Percentiles rank a stretch among this genome's conserved stretches.
Conservation (phyloP, 2,888 invertebrate species). For the Galerucella calmariensis region DNA sequence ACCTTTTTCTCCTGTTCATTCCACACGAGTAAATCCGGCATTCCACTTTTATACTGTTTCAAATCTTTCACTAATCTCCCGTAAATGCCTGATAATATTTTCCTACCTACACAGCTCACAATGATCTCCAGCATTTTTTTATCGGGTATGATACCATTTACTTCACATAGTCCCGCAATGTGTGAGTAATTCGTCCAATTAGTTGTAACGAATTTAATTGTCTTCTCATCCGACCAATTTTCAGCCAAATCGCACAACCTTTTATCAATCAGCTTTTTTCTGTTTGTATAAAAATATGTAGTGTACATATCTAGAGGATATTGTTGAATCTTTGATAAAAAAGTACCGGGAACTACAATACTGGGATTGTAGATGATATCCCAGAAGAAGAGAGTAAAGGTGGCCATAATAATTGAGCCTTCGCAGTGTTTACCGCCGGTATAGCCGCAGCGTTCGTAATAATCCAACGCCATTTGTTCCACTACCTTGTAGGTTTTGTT, state of each 20-base stretch:
- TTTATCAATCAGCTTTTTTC: conserved; percentile 71
- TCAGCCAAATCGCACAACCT: conserved; percentile 64
- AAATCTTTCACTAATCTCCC: conserved; percentile 71
- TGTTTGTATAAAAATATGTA: conserved; percentile 74
- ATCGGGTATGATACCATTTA: conserved; percentile 41
- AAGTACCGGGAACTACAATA: conserved; percentile 67
- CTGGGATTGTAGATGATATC: conserved; percentile 75
- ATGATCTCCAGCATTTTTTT: conserved; percentile 63
- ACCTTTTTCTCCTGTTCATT: conserved; percentile 69
- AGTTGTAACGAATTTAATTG: conserved; percentile 55
- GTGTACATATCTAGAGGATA: conserved; percentile 80
- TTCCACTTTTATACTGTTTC: conserved; percentile 75
- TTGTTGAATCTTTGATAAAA: conserved; percentile 67
- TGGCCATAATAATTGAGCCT: conserved; percentile 53
- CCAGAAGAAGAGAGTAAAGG: conserved; percentile 74
- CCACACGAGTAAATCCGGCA: conserved; percentile 89
- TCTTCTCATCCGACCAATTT: conserved; percentile 62
- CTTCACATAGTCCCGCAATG: conserved; percentile 49
- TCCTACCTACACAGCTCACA: conserved; percentile 68
- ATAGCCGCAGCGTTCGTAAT: conserved; percentile 67
- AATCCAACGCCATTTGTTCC: conserved; percentile 68
- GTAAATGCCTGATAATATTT: conserved; percentile 70
- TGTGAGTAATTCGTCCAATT: conserved; percentile 66
- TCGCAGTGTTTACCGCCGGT: conserved; percentile 64
- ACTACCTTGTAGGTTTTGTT: conserved; percentile 65